Evolutionary conservation across 2,797 vertebrate genomes (phyloP).

Genomic region (Characodon lateralis): DNA sequence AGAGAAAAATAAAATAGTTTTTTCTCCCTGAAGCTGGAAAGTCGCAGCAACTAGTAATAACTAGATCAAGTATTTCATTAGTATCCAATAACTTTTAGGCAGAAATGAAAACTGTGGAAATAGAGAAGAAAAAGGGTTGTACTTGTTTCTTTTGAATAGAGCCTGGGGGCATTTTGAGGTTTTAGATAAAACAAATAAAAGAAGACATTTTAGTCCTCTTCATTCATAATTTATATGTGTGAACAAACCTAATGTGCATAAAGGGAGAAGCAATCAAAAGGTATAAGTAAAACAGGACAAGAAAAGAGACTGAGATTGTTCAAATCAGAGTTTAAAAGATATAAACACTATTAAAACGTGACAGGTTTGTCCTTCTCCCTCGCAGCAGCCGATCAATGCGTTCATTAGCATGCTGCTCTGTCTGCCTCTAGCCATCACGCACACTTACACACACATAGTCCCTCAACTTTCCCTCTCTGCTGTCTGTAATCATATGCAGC

Average conservation of each 20-base stretch:
- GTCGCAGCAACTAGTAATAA: too few species aligned
- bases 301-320: conserved; percentile 21
- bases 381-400: conserved; percentile 69
- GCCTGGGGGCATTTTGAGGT: conserved; percentile 1
- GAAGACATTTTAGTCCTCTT: conserved; percentile 14
- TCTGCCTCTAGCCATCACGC: conserved; percentile 51
- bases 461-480: conserved; percentile 25
- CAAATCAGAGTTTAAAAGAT: conserved; percentile 10
- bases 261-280: conserved; percentile 18
- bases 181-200: background rate
- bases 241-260: conserved; percentile 33
- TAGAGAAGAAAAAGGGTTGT: background rate
- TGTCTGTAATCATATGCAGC: conserved; percentile 49
- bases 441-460: conserved; percentile 13
- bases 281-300: conserved; percentile 12
- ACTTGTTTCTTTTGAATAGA: background rate
- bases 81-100: background rate
- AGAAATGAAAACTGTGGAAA: background rate
- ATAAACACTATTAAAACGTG: conserved; percentile 38
- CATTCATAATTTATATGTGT: conserved; percentile 35
- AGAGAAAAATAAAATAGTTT: background rate
- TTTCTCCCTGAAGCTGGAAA: background rate
- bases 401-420: conserved; percentile 66
- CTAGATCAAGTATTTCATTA: conserved; percentile 1
- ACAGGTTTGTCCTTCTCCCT: conserved; percentile 51